phyloP scores from a whole-genome alignment of 2,888 invertebrate species.

The Drosophila sordidula region DNA sequence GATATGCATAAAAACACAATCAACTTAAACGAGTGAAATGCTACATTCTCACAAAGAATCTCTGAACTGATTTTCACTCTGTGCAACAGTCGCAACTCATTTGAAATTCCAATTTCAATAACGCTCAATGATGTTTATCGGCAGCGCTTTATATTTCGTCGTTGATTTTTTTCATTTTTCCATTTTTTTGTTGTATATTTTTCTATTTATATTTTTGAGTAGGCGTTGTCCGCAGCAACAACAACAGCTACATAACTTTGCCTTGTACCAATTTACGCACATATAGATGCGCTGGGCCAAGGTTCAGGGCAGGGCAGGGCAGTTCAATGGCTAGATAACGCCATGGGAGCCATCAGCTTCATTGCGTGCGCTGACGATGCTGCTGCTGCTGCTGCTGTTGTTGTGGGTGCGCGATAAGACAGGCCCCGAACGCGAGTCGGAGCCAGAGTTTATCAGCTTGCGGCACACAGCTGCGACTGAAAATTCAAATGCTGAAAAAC shows the following conservation, averaged over 20 bases:
- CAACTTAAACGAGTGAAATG: slow-evolving; percentile 51
- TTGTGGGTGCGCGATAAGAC: slow-evolving; percentile 76
- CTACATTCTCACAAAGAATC: slow-evolving; percentile 52
- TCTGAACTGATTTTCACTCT: slow-evolving; percentile 24
- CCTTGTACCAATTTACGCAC: slow-evolving; percentile 80
- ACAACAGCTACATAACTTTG: slow-evolving; percentile 45
- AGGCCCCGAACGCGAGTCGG: slow-evolving; percentile 32
- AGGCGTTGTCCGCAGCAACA: slow-evolving; percentile 71
- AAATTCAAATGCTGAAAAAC: slow-evolving; percentile 47
- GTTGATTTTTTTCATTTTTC: slow-evolving; percentile 15
- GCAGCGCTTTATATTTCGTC: slow-evolving; percentile 36
- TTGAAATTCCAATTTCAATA: slow-evolving; percentile 80
- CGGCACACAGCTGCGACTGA: slow-evolving; percentile 51
- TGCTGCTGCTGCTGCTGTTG: slow-evolving; percentile 51
- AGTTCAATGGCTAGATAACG: slow-evolving; percentile 72
- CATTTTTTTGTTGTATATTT: slow-evolving; percentile 16
- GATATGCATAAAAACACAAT: slow-evolving; percentile 74
- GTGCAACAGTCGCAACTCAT: slow-evolving; percentile 56
- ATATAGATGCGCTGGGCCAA: slow-evolving; percentile 66
- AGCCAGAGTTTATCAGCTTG: slow-evolving; percentile 73
- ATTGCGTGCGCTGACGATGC: slow-evolving; percentile 44
- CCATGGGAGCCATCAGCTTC: slow-evolving; percentile 59
- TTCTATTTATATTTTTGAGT: slow-evolving; percentile 61
- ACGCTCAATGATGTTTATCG: slow-evolving; percentile 78
- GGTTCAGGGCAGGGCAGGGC: slow-evolving; percentile 67